Evolutionary conservation across 2,888 invertebrate species (phyloP).

Genomic region (Orthonychiurus folsomi): DNA sequence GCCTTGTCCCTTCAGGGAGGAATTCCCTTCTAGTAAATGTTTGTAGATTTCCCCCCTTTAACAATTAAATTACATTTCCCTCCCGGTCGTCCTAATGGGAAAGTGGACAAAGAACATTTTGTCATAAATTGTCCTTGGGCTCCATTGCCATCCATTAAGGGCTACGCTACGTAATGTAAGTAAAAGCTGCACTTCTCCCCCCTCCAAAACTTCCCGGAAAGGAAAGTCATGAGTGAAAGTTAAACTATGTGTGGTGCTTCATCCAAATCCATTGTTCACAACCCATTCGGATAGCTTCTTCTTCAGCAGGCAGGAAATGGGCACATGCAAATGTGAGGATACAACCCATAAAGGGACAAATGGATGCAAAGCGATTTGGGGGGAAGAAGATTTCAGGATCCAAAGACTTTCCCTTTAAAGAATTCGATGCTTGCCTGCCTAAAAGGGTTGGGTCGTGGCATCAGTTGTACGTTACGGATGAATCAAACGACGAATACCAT

Average conservation of each 20-base stretch:
- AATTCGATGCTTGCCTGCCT: no score
- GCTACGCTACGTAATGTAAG: no score
- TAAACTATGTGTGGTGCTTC: background rate
- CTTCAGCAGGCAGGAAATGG: no score
- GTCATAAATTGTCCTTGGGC: constrained; percentile 1
- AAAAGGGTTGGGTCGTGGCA: no score
- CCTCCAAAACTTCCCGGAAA: background rate
- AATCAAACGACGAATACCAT: no score
- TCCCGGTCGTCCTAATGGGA: background rate
- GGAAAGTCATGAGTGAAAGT: constrained; percentile 1
- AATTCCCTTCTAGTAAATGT: no score
- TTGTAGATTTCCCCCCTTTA: background rate
- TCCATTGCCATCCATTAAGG: no score
- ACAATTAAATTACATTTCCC: background rate
- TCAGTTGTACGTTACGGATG: no score
- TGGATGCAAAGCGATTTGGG: background rate
- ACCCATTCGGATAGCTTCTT: background rate
- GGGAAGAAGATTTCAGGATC: no score
- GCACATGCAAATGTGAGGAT: no score
- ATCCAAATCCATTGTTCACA: background rate
- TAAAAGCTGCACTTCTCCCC: background rate
- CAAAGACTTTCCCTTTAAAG: no score
- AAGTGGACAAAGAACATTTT: background rate
- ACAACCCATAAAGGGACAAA: background rate
- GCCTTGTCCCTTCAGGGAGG: no score